Percentiles rank a stretch among this genome's conserved stretches.
These are phyloP conservation scores for Odontothrips loti DNA, from an alignment of 2,888 invertebrate genomes.

Conservation along the genomic window DNA sequence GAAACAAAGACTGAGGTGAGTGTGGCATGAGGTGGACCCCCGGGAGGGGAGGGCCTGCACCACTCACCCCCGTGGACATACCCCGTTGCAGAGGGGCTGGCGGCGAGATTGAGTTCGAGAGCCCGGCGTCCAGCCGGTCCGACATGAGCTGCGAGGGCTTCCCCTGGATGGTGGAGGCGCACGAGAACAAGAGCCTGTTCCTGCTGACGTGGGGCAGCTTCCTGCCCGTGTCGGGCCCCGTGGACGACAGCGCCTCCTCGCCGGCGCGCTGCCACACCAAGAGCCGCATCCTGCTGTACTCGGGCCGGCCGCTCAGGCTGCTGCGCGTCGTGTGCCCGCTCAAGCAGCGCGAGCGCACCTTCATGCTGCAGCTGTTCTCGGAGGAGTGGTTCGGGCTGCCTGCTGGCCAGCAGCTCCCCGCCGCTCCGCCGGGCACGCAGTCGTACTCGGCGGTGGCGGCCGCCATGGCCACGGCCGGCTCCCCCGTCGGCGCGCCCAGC, in stretches of 20 bases:
- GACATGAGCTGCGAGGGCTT: conserved; percentile 67
- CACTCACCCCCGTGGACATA: background rate
- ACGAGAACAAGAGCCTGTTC: conserved; percentile 74
- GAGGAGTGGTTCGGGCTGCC: conserved; percentile 65
- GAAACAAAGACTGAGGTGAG: conserved; percentile 37
- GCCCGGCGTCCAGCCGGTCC: conserved; percentile 57
- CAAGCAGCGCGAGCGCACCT: conserved; percentile 60
- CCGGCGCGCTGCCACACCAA: conserved; percentile 67
- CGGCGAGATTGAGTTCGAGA: conserved; percentile 61
- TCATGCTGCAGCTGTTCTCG: conserved; percentile 71
- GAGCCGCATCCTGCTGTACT: conserved; percentile 76
- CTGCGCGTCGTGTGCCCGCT: conserved; percentile 69
- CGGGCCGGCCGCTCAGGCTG: conserved; percentile 61
- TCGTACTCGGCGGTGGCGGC: conserved; percentile 41
- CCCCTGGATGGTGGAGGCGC: conserved; percentile 75
- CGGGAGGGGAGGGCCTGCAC: background rate
- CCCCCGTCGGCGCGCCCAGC: conserved; percentile 44
- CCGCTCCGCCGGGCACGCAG: conserved; percentile 42
- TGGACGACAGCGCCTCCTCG: conserved; percentile 49
- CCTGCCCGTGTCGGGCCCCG: conserved; percentile 58
- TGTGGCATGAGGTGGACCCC: too few species aligned
- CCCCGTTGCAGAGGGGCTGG: conserved; percentile 46
- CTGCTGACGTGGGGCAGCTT: conserved; percentile 79
- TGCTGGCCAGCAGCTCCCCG: conserved; percentile 38
- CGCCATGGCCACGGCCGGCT: conserved; percentile 50